Evolutionary conservation across 1,140 invertebrate species (phyloP).

Genomic region (Trichonephila clavipes): DNA sequence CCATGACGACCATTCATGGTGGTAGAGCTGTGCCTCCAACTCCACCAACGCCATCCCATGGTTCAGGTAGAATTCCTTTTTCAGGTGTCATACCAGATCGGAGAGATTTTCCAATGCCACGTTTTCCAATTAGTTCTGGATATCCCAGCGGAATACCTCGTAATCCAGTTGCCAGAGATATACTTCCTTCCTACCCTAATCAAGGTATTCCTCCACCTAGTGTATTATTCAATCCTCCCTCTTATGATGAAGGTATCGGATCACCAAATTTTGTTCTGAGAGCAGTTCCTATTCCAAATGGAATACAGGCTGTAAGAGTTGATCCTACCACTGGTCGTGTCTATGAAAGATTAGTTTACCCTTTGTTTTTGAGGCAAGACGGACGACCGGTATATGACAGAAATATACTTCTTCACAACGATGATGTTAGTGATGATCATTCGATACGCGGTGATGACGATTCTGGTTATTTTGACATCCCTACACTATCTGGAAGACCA

Average conservation of each 20-base stretch:
- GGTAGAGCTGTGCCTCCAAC: neutral
- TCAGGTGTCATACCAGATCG: neutral
- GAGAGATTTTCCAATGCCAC: constrained; percentile 31
- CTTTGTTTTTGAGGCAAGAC: constrained; percentile 54
- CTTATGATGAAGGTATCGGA: neutral
- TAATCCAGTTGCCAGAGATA: neutral
- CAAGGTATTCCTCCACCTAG: neutral
- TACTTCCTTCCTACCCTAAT: neutral
- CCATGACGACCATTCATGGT: constrained; percentile 43
- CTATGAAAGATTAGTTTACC: constrained; percentile 57
- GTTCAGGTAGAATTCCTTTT: neutral
- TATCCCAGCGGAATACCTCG: neutral
- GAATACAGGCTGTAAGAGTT: constrained; percentile 68
- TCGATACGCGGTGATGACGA: neutral
- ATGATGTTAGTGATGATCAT: constrained; percentile 61
- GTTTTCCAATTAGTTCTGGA: constrained; percentile 23
- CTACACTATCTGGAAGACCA: neutral
- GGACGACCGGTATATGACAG: constrained; percentile 54
- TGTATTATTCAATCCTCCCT: constrained; percentile 23
- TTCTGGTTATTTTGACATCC: constrained; percentile 57
- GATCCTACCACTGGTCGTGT: constrained; percentile 56
- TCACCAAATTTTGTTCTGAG: constrained; percentile 59
- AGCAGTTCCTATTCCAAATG: constrained; percentile 72
- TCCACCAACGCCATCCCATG: neutral
- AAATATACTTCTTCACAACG: constrained; percentile 67